Evolutionary conservation across 2,797 vertebrate species (phyloP), one percentile per base, ranked within the genome.

Genomic region (Ibycter americanus): DNA sequence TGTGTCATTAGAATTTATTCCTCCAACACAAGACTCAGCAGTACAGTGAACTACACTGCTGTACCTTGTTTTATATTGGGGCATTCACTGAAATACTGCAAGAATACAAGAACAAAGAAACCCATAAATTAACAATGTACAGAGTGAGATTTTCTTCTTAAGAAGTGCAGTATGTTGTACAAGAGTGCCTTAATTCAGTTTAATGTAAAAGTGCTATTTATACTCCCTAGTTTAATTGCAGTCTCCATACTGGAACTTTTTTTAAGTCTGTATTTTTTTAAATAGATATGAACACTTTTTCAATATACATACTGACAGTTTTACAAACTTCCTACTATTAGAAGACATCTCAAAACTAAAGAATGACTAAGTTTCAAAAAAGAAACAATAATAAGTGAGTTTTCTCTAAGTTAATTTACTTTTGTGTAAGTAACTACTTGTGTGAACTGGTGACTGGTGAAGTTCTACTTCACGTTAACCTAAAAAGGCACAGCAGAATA

Each of bases 311-410:
- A 66, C 27, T 17, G 8, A 61, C 9, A 52, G 25, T 40, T 15
- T 49, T 62, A 72, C 9, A 74, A 84, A 61, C 25, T 78, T 27
- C 9, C 31, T 52, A 81, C 19, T 73, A n/a, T 17, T 34, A 84
- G 27, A 66, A 74, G 22, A 46, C 9, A 68, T 3, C 27, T 73
- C 65, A 66, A 80, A 70, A 73, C 38, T 36, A 54, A 73, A 54
- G n/a, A 89, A 90, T 11, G 1, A 20, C 11, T 72, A 1, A 3
- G 49, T 83, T 91, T 80, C 15, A 49, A 68, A 49, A 34, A 65
- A n/a, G 4, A 54, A 63, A 56, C 13, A 52, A 17, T 31, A 78
- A 51, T 1, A 58, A 25, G 9, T 72, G 12, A 1, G 0, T 4
- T 71, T 76, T 36, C 54, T 11, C 18, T 31, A 47, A 26, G 17